Evolutionary conservation across 2,797 vertebrate genomes (phyloP), one percentile per base, ranked within the genome.

Genomic region (Protosalanx chinensis): DNA sequence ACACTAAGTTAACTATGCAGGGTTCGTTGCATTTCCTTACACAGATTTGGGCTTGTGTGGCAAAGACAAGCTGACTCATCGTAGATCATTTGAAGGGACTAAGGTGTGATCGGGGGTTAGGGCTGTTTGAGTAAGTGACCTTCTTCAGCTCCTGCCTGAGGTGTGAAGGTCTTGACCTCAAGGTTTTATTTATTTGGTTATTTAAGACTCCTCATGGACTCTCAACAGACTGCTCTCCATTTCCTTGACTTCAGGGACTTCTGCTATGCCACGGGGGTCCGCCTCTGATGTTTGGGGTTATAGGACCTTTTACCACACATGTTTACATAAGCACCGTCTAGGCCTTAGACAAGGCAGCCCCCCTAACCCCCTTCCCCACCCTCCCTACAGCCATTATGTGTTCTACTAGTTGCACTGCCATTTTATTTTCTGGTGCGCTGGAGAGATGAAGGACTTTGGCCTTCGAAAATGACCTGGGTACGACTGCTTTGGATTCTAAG

Each of bases 1-100:
- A 37, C 1, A 10, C 5, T 29, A 29, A 12, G 37, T 66, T 49
- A 49, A 66, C 46, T 3, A 66, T 70, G 58, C 33, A 59, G 58
- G 76, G 41, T 49, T 63, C 33, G 18, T 29, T 51, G 5, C 46
- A 58, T 56, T 57, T 67, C 29, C 23, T 27, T 18, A 16, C n/a
- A 68, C 61, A 33, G 41, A 33, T 27, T 63, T 49, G n/a, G 27
- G 32, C 27, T 67, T 70, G 46, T 58, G 65, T 16, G 51, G 5
- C 51, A 68, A 57, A 71, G 67, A 67, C 53, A 51, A 51, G 64
- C 49, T 16, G 51, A 56, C n/a, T 56, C 51, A 46, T 46, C 41
- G 12, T 46, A 10, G 16, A 15, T n/a, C 20, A 67, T 32, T 30
- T n/a, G 51, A 30, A 16, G 29, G 46, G 27, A 8, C 27, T 56